Base-by-base conservation (phyloP, 2,797 vertebrate genomes). In the Arnoldichthys spilopterus region DNA sequence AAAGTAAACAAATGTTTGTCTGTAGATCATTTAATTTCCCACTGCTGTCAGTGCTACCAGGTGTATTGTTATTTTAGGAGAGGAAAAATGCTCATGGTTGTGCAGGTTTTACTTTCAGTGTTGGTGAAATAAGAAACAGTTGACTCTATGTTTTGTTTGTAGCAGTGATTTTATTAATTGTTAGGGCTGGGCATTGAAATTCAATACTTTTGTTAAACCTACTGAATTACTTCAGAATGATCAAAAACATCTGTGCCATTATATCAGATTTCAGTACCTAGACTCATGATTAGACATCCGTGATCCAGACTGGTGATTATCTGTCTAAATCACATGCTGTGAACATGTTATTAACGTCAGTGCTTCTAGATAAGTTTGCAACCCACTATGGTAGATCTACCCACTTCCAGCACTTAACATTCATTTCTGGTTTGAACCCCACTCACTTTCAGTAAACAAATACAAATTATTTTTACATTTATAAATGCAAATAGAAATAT, bases 1-100 rank as follows among this genome's bases (percentile, higher is more conserved):
- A 47, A 32, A 69, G 82, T 79, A 86, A 85, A 86, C 81, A 86
- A 85, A 85, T 83, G 56, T 81, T 82, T 77, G 68, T 72, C 47
- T 79, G 66, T 62, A 78, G 74, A 79, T 78, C 68, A 64, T 82
- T 79, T 82, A 77, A 83, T 86, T 86, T 86, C 81, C 83, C 74
- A 47, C 45, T 70, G 47, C 76, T 75, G 69, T 74, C 59, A 80
- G 63, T 73, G 67, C 37, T 47, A 75, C 59, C 51, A 68, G 58
- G 66, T 53, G 26, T 58, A 68, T 28, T 77, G 72, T 77, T 79
- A 77, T 78, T 54, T 54, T 24, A 81, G 61, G 40, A 56, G 28
- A 72, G 32, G 67, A 64, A 76, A 68, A 73, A 58, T 26, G 24
- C 30, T 62, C 28, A 54, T 71, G 22, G 69, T 82, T 73, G 24